Evolutionary conservation across 2,888 invertebrate genomes (phyloP), one percentile per base, ranked within the genome.

Genomic region (Drosophila putrida): DNA sequence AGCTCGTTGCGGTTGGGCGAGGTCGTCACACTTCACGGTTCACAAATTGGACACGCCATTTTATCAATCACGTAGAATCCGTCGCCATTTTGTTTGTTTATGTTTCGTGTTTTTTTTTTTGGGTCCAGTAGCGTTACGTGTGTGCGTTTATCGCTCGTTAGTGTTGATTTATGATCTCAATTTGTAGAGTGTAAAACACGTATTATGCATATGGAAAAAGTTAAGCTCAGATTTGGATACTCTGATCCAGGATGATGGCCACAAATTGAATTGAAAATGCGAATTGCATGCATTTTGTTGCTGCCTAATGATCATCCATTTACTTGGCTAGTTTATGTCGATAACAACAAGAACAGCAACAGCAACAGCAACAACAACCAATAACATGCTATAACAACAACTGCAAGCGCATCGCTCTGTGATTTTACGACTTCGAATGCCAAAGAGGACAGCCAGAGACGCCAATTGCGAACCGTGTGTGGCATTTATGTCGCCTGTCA

Each of bases 61-160:
- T 85, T 89, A 88, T 89, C 87, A 88, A 82, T 75, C 88, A 89
- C 88, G 88, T 88, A 78, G 76, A 75, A 88, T 88, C 88, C 88
- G 70, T 59, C 25, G 70, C 70, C 70, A 76, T 76, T 65, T 76
- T 75, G 60, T 62, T 44, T 61, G 20, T 20, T 20, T 38, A 39
- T 57, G 28, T 20, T 38, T 41, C n/a, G n/a, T n/a, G 3, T 35
- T 54, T 63, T 65, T 66, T 62, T 63, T 53, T 50, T 28, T n/a
- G 54, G 51, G 53, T 43, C 15, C 60, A 35, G 75, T 64, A 67
- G 71, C 68, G 35, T 39, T 71, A 76, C 78, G 75, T 77, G 75
- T 46, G 28, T 36, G 46, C 31, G 31, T 35, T 57, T 49, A 11
- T 15, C 10, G 68, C 77, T 82, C 77, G 79, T 82, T 85, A 77